Conservation (phyloP, 2,113 vertebrate species). For the Globicephala melas region DNA sequence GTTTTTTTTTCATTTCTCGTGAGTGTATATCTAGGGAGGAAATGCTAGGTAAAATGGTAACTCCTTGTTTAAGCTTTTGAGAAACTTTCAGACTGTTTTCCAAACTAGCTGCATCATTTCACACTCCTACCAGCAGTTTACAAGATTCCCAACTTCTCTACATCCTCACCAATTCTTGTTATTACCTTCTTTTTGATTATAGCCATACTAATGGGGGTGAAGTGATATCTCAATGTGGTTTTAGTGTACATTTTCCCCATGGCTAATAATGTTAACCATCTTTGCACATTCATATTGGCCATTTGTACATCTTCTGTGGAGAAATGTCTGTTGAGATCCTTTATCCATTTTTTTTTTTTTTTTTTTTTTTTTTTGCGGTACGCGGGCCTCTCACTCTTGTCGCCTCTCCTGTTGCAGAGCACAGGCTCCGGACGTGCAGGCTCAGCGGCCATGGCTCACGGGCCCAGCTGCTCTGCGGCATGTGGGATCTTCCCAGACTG, state of each 20-base stretch:
- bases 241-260: neutral
- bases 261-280: too few relatives aligned
- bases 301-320: too few relatives aligned
- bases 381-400: too few relatives aligned
- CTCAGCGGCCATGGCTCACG: too few relatives aligned
- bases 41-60: neutral
- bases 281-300: too few relatives aligned
- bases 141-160: neutral
- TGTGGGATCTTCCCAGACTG: too few relatives aligned
- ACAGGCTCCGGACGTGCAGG: too few relatives aligned
- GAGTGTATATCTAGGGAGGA: neutral
- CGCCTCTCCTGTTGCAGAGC: too few relatives aligned
- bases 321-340: too few relatives aligned
- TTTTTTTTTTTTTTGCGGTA: too few relatives aligned
- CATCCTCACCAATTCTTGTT: neutral
- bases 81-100: neutral
- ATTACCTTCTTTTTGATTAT: neutral
- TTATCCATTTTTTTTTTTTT: too few relatives aligned
- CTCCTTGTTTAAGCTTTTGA: neutral
- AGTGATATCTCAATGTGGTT: neutral
- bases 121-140: neutral
- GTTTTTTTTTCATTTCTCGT: neutral
- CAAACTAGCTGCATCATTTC: neutral
- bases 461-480: too few relatives aligned
- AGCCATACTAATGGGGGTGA: neutral